Percentiles rank a stretch among this genome's conserved stretches.
Evolutionary conservation across 2,888 invertebrate genomes (phyloP).

Genomic region (Anarsia innoxiella): DNA sequence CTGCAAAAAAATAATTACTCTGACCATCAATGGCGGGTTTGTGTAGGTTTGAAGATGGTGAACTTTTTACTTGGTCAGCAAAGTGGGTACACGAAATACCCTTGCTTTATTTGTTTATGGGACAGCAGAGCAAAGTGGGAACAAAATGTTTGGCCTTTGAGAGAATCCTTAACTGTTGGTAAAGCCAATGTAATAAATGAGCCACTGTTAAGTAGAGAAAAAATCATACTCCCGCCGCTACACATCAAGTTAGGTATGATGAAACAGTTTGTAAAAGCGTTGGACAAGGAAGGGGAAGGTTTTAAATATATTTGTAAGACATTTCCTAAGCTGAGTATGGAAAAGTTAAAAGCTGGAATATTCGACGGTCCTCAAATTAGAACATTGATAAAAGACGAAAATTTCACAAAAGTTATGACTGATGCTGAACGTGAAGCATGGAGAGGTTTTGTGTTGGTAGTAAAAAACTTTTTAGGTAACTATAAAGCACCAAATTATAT

Average conservation of each 20-base stretch:
- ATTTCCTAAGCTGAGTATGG: not conserved
- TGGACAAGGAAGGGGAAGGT: not conserved
- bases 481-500: conserved; percentile 1
- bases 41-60: not conserved
- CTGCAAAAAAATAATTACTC: too few species aligned
- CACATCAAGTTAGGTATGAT: not conserved
- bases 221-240: too few species aligned
- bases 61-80: not conserved
- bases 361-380: conserved; percentile 16
- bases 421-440: not conserved
- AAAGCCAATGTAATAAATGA: too few species aligned
- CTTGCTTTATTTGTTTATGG: conserved; percentile 2
- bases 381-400: conserved; percentile 10
- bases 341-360: conserved; percentile 15
- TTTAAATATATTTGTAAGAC: not conserved
- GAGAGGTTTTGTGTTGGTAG: not conserved
- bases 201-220: too few species aligned
- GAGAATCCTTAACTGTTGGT: too few species aligned
- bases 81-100: not conserved
- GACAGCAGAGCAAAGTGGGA: not conserved
- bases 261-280: not conserved
- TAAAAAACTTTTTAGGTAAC: conserved; percentile 5
- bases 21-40: too few species aligned
- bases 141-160: too few species aligned
- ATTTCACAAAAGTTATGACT: conserved; percentile 6